Base-by-base conservation (phyloP, 2,113 vertebrate species). In the Gobiocypris rarus region DNA sequence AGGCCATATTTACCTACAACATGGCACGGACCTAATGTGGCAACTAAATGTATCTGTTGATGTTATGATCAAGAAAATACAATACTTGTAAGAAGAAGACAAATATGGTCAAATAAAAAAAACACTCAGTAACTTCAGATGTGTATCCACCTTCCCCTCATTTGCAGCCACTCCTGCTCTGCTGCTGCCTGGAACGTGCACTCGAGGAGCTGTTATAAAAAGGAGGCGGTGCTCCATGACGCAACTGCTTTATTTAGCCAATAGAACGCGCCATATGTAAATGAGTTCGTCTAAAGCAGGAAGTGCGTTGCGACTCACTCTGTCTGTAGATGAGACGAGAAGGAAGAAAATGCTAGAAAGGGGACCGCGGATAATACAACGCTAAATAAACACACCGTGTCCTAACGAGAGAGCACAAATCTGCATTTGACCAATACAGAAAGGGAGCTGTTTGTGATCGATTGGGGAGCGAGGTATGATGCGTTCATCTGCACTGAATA, bases 251-350 rank as follows among this genome's bases (percentile, higher is more conserved):
- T 0, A 31, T 8, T 83, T 0, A 74, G 22, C 93, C 92, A 93
- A 93, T 92, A 11, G 38, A 10, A 5, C 26, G 6, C 65, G 34
- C 4, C 5, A 54, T 58, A 80, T 83, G 80, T 13, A 54, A 87
- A 87, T 59, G 19, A 81, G 9, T 17, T 7, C 9, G 0, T 43
- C 59, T 50, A 34, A 28, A 77, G 56, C 75, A 69, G 84, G 86
- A 85, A 75, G 79, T 69, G 70, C 5, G 9, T 17, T 24, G 22
- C 26, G 10, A 24, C 22, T 50, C 56, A 58, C 5, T 11, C 26
- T 65, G 24, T 70, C 81, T 28, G 26, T 52, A 54, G 43, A n/a
- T 9, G 28, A 76, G 59, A 73, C 71, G 9, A 8, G 43, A 38
- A 31, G 54, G 52, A 48, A 17, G 70, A 81, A 86, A 41, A 73